A percentile compares a stretch with the other conserved stretches of the same genome.
Evolutionary conservation across 2,888 invertebrate genomes (phyloP).

Genomic region (Agriopis aurantiaria): DNA sequence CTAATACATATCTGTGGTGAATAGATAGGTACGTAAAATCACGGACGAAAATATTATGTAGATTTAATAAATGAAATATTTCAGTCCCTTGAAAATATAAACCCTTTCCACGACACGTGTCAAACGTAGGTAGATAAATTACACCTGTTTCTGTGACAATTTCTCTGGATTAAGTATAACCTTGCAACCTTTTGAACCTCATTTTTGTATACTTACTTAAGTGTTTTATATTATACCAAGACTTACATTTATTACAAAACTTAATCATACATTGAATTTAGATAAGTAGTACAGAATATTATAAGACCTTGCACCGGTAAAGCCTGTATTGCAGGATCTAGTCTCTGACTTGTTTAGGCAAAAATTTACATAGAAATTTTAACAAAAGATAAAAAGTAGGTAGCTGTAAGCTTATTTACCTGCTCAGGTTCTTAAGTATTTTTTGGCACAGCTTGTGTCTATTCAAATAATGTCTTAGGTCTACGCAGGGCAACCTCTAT

Average conservation of each 20-base stretch:
- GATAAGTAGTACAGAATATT: too few species aligned
- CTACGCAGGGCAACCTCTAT: not conserved
- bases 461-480: not conserved
- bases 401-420: not conserved
- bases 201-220: not conserved
- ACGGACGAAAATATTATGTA: conserved; percentile 11
- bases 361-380: too few species aligned
- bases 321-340: too few species aligned
- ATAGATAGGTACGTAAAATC: not conserved
- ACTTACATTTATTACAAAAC: too few species aligned
- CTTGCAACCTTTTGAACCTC: not conserved
- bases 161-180: not conserved
- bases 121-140: conserved; percentile 1
- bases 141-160: not conserved
- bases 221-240: not conserved
- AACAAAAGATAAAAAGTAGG: too few species aligned
- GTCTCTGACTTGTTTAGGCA: too few species aligned
- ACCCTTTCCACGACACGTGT: conserved; percentile 7
- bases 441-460: not conserved
- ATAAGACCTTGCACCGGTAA: too few species aligned
- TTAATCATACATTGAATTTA: too few species aligned
- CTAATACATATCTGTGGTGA: not conserved
- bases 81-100: conserved; percentile 8
- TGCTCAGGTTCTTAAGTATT: not conserved
- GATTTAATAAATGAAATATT: conserved; percentile 21